Evolutionary conservation across 2,797 vertebrate species (phyloP), one percentile per base, ranked within the genome.

Genomic region (Nothura maculosa): DNA sequence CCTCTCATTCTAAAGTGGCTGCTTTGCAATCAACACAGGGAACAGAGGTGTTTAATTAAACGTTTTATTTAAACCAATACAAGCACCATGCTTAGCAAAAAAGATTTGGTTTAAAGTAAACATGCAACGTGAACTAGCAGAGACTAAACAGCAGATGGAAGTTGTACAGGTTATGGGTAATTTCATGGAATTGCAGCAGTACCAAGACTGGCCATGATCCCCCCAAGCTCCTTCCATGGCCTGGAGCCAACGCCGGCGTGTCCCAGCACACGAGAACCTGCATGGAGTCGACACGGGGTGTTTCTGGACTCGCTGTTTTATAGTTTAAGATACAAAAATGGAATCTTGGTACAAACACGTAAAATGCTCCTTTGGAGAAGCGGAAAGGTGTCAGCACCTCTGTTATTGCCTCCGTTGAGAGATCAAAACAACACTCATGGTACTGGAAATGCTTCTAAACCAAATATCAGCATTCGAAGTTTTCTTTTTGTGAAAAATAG

Each of bases 71-170:
- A 96, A 97, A 97, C 92, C 96, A 97, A 96, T 97, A 98, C 97
- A 98, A 97, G 97, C 97, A 98, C 97, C 98, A 98, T 97, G 97
- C 98, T 97, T 96, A 98, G 97, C 97, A 97, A 95, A 92, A 89
- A 94, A 88, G 70, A 86, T 92, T 94, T 93, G 66, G 96, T 95
- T 93, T 87, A 96, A 96, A 90, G 85, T 96, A 93, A 94, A 96
- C 95, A 97, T 97, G 97, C 96, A 90, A 30, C 28, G 66, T 90
- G 89, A 96, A 94, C 76, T 85, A 94, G 90, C 86, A 89, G 92
- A 97, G 80, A 93, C 95, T 90, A 73, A 92, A 92, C 60, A 88
- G 90, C 74, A 1, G 43, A 75, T 81, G 79, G 85, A 93, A 88
- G 52, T 69, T 87, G 83, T 48, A 77, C 93, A 90, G 84, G 63